A percentile compares a stretch with the other conserved stretches of the same genome.
phyloP scores from a whole-genome alignment of 1,140 invertebrate species.

The Drosophila lacteicornis region DNA sequence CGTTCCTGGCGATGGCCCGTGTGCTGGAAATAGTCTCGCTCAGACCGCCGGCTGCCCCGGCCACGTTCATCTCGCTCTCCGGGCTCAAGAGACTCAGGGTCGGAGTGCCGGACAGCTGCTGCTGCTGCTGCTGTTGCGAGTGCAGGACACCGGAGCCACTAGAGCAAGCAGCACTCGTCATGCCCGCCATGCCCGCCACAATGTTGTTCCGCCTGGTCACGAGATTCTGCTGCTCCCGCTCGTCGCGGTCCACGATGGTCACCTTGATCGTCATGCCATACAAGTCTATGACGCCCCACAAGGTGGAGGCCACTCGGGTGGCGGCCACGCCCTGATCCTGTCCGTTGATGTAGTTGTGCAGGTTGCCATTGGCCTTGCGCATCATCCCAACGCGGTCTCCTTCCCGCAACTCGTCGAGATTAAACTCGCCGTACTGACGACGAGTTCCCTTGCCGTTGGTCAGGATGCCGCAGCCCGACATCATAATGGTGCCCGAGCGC shows the following conservation, averaged over 20 bases:
- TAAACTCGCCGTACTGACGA: constrained; percentile 96
- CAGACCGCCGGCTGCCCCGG: constrained; percentile 58
- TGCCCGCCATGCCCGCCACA: constrained; percentile 72
- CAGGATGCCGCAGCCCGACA: constrained; percentile 97
- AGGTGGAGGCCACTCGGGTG: constrained; percentile 89
- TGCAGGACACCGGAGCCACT: constrained; percentile 89
- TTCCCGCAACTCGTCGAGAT: constrained; percentile 96
- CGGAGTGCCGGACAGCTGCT: constrained; percentile 61
- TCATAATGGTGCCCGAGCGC: constrained; percentile 97
- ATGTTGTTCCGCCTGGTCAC: constrained; percentile 89
- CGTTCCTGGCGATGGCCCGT: constrained; percentile 85
- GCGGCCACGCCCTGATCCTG: constrained; percentile 96
- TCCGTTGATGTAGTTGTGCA: constrained; percentile 97
- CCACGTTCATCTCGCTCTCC: constrained; percentile 72
- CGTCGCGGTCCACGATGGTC: constrained; percentile 92
- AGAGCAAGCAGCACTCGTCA: constrained; percentile 57
- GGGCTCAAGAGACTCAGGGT: constrained; percentile 74
- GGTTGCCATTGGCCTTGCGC: constrained; percentile 91
- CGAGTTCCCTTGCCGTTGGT: constrained; percentile 97
- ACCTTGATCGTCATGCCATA: constrained; percentile 99
- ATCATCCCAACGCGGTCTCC: constrained; percentile 93
- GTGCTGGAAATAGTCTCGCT: constrained; percentile 70
- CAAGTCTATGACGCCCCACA: constrained; percentile 97
- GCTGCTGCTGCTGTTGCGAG: constrained; percentile 86
- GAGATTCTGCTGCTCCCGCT: constrained; percentile 91